Conservation (phyloP, 1,140 invertebrate genomes). For the Drosophila mojavensis region DNA sequence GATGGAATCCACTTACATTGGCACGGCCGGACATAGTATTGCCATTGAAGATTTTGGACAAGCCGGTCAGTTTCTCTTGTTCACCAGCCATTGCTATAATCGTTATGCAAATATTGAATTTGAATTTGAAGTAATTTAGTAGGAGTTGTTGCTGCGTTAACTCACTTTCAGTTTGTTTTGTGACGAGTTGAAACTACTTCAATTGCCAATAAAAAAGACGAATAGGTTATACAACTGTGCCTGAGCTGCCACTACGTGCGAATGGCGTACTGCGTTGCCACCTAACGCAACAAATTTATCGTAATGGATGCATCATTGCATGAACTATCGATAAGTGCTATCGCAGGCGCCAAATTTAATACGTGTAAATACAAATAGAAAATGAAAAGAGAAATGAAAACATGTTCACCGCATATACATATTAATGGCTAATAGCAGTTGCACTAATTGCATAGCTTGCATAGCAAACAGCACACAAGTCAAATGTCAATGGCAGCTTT, state of each 20-base stretch:
- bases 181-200: slow-evolving; percentile 31
- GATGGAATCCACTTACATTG: slow-evolving; percentile 85
- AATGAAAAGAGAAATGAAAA: neutral
- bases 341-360: slow-evolving; percentile 7
- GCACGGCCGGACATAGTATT: slow-evolving; percentile 87
- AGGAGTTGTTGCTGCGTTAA: neutral
- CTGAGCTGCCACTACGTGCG: slow-evolving; percentile 21
- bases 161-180: slow-evolving; percentile 51
- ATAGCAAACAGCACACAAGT: slow-evolving; percentile 3
- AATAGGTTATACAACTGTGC: slow-evolving; percentile 73
- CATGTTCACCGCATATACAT: neutral
- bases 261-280: slow-evolving; percentile 19
- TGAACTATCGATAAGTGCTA: slow-evolving; percentile 7
- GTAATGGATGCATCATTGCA: neutral
- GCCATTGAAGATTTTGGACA: slow-evolving; percentile 88
- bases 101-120: neutral
- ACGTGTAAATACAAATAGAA: neutral
- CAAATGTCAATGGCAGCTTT: slow-evolving; percentile 62
- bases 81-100: slow-evolving; percentile 87
- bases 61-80: slow-evolving; percentile 86
- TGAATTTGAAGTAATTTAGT: neutral
- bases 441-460: slow-evolving; percentile 4
- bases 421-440: too few species aligned
- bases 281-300: neutral
- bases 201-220: slow-evolving; percentile 53